phyloP scores from a whole-genome alignment of 2,797 vertebrate species.

The Margarornis squamiger region DNA sequence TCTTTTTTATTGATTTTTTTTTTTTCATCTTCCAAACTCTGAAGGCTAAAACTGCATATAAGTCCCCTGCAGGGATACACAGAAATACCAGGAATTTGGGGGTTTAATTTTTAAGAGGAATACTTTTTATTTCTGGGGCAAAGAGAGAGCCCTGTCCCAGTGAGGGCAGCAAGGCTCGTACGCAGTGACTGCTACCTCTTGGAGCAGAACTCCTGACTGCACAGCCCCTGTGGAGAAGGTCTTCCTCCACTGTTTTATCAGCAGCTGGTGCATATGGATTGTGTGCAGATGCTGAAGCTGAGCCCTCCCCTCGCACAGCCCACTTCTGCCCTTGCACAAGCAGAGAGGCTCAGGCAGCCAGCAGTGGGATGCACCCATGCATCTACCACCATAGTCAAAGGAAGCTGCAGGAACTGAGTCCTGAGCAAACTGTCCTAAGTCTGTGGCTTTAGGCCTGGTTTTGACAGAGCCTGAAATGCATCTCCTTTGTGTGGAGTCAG shows the following conservation, averaged over 20 bases:
- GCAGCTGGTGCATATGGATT: not conserved
- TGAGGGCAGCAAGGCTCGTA: not conserved
- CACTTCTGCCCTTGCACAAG: accelerated
- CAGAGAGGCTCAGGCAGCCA: not conserved
- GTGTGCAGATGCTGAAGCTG: not conserved
- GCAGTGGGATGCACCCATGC: not conserved
- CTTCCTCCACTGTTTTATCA: not conserved
- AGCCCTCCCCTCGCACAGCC: not conserved
- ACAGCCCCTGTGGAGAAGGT: not conserved
- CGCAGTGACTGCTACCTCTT: accelerated
- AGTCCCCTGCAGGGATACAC: not conserved
- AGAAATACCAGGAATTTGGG: not conserved
- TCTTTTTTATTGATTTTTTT: not conserved
- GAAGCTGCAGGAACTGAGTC: not conserved
- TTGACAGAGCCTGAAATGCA: not conserved
- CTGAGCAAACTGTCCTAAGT: not conserved
- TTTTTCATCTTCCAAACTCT: not conserved
- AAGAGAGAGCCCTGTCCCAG: not conserved
- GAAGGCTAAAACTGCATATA: not conserved
- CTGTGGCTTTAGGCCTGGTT: not conserved
- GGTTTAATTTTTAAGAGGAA: not conserved
- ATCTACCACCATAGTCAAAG: not conserved
- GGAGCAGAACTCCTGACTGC: not conserved
- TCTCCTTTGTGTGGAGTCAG: not conserved
- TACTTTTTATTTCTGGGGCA: not conserved